Percentiles rank a stretch among this genome's conserved stretches.
Conservation (phyloP, 2,797 vertebrate genomes). For the Stomatorhinus walkeri region DNA sequence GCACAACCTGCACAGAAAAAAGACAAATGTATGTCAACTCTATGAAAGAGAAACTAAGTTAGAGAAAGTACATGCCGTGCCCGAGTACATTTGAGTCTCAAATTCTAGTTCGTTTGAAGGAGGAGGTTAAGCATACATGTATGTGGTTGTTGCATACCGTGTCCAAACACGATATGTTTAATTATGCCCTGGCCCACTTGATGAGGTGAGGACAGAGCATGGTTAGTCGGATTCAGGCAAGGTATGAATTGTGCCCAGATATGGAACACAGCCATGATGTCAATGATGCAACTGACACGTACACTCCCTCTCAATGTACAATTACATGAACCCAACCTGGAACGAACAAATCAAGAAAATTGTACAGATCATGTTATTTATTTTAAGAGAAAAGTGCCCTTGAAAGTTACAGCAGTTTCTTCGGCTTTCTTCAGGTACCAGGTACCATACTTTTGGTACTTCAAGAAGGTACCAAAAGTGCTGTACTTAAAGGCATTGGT, state of each 20-base stretch:
- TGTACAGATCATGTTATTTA: not conserved
- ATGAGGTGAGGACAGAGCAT: not conserved
- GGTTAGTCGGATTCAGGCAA: not conserved
- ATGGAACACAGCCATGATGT: not conserved
- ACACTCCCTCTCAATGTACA: not conserved
- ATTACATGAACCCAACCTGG: not conserved
- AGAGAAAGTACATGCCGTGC: not conserved
- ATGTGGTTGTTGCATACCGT: not conserved
- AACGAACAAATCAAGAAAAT: not conserved
- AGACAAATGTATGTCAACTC: not conserved
- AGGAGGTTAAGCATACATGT: no score
- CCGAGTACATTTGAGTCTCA: not conserved
- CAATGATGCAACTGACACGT: not conserved
- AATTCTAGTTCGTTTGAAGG: not conserved
- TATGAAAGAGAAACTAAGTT: not conserved
- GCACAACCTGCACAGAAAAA: constrained; percentile 16
- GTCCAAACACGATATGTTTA: not conserved
- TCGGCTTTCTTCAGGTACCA: not conserved
- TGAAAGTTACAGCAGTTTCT: not conserved
- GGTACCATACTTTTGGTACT: not conserved
- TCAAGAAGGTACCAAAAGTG: not conserved
- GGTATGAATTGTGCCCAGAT: not conserved
- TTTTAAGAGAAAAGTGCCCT: not conserved
- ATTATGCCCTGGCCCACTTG: not conserved
- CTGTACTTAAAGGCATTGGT: not conserved